Base-by-base conservation (phyloP, 2,797 vertebrate species). In the Anniella stebbinsi region DNA sequence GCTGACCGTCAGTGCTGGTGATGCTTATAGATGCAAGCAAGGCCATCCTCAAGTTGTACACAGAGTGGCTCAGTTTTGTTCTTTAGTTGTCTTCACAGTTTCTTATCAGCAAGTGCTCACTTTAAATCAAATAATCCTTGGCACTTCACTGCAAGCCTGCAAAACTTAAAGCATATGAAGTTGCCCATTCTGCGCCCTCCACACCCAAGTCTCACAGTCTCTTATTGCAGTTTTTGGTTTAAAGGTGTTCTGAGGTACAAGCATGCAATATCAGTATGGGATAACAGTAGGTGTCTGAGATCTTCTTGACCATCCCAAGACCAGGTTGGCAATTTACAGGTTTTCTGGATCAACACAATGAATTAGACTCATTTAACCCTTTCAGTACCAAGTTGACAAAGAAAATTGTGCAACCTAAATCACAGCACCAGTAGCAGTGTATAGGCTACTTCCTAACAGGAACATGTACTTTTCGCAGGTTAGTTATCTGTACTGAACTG, bases 391-490 rank as follows among this genome's bases (percentile, higher is more conserved):
- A 18, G 57, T 60, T 25, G 33, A 36, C 54, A 76, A 12, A 23
- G 63, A 51, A n/a, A 1, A 3, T 72, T 80, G 36, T 41, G 2
- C 4, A 54, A 12, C 80, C 51, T 81, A 8, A 38, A 83, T 69
- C 25, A n/a, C 73, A 77, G 57, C 80, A 21, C 1, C 10, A 0
- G 2, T 7, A 28, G 10, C 51, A 84, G 17, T 21, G 0, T 38
- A 45, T 28, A 69, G 45, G 1, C 88, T 85, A 25, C 66, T 66
- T 2, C 2, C 54, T 78, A 87, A 80, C 84, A 82, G 83, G 54
- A 92, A 77, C 57, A 17, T 1, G 75, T 86, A 3, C 33, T 4
- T 28, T 28, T 28, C 33, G 63, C 36, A 36, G 1, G 1, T 21
- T 10, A n/a, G 51, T 33, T 60, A 33, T 77, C 9, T 0, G 21